A percentile compares a stretch with the other conserved stretches of the same genome.
phyloP scores from a whole-genome alignment of 2,797 vertebrate genomes.

The Gymnothorax javanicus region DNA sequence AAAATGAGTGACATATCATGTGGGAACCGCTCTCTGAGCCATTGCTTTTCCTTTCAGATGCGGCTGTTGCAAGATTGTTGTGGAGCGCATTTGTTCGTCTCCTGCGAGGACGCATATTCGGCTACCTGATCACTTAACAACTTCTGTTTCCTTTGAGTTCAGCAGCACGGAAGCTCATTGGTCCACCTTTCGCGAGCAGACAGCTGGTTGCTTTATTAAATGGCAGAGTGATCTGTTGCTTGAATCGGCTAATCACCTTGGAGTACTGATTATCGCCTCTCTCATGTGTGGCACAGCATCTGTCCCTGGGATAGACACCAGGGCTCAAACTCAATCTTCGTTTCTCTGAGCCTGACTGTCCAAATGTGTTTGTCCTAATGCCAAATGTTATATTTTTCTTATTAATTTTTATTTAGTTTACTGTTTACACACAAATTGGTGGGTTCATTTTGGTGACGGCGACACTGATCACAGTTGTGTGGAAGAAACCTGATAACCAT shows the following conservation, averaged over 20 bases:
- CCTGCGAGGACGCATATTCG: neutral
- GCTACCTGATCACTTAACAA: neutral
- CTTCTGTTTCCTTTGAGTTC: neutral
- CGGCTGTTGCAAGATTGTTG: slow-evolving; percentile 30
- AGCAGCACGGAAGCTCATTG: neutral
- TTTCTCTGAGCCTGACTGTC: neutral
- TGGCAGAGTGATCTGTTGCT: neutral
- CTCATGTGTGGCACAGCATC: neutral
- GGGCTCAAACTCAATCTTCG: neutral
- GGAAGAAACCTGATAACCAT: neutral
- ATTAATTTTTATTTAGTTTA: neutral
- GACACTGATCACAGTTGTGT: neutral
- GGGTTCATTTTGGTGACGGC: neutral
- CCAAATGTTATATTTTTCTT: neutral
- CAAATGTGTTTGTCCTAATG: neutral
- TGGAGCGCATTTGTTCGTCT: neutral
- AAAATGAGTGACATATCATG: neutral
- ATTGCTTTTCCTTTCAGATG: slow-evolving; percentile 49
- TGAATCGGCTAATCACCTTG: slow-evolving; percentile 4
- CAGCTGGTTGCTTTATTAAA: neutral
- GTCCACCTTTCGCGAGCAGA: neutral
- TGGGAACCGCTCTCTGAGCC: neutral
- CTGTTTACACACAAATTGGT: neutral
- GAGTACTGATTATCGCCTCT: neutral
- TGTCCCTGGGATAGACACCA: neutral